A percentile compares a stretch with the other conserved stretches of the same genome.
These are phyloP conservation scores for Megaceryle alcyon DNA, from an alignment of 2,797 vertebrate genomes.

Conservation along the genomic window DNA sequence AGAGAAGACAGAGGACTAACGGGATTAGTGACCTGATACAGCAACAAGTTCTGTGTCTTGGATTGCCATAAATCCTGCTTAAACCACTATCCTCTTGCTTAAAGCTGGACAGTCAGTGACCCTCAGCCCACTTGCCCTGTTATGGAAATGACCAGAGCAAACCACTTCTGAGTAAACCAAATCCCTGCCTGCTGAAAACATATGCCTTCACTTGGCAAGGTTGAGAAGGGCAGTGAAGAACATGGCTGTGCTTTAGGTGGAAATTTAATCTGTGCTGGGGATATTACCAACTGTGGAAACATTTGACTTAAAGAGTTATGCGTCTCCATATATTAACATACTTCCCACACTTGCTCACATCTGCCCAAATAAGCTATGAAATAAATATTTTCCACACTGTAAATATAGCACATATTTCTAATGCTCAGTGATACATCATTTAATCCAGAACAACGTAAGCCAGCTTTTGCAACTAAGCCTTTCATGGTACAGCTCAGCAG, in stretches of 20 bases:
- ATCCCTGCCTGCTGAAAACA: not conserved
- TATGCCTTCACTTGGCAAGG: not conserved
- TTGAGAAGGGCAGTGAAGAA: conserved; percentile 33
- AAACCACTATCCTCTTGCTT: conserved; percentile 19
- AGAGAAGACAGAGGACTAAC: conserved; percentile 41
- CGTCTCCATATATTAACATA: conserved; percentile 67
- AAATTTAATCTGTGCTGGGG: conserved; percentile 61
- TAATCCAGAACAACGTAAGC: conserved; percentile 46
- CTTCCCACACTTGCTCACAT: conserved; percentile 64
- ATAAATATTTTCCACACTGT: conserved; percentile 72
- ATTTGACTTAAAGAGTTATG: conserved; percentile 61
- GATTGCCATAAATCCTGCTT: conserved; percentile 51
- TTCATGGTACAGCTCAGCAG: conserved; percentile 36
- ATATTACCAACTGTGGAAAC: conserved; percentile 70
- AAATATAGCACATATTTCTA: conserved; percentile 70
- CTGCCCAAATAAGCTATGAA: conserved; percentile 70
- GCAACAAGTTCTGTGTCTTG: conserved; percentile 2
- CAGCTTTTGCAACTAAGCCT: conserved; percentile 43
- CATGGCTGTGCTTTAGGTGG: conserved; percentile 40
- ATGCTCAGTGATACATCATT: conserved; percentile 42
- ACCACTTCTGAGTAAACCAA: not conserved
- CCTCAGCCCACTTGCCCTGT: not conserved
- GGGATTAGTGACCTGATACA: conserved; percentile 57
- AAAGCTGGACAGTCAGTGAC: conserved; percentile 6
- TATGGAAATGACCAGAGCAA: conserved; percentile 39